Conservation (phyloP, 2,113 vertebrate genomes). For the Callaeas wilsoni region DNA sequence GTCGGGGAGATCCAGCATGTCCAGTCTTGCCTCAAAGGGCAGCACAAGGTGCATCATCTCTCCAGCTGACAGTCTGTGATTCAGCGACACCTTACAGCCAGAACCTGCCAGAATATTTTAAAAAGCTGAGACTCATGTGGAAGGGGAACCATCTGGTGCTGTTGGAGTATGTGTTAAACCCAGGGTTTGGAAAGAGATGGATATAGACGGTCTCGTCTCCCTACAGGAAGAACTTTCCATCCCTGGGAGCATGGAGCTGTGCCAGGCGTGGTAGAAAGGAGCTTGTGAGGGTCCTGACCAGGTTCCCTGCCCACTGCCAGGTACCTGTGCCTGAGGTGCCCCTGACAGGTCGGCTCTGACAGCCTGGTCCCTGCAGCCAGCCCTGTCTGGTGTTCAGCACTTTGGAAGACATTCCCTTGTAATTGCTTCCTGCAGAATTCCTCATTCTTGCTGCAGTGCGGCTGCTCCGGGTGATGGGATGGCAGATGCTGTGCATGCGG, state of each 20-base stretch:
- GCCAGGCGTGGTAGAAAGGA: background rate
- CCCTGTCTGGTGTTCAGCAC: fast-evolving
- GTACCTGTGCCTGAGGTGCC: background rate
- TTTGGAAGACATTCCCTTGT: background rate
- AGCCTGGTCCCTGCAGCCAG: background rate
- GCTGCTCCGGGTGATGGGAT: background rate
- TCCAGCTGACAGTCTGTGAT: background rate
- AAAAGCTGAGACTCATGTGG: background rate
- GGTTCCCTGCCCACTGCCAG: background rate
- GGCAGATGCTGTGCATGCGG: background rate
- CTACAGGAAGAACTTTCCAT: background rate
- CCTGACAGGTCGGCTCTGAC: background rate
- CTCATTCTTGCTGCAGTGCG: background rate
- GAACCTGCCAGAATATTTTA: background rate
- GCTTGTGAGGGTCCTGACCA: background rate
- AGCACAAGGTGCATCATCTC: background rate
- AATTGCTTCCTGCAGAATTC: background rate
- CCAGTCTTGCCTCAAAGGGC: background rate
- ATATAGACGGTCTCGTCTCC: background rate
- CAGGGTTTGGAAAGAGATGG: background rate
- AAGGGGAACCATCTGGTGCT: background rate
- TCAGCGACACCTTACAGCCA: background rate
- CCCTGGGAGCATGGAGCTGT: background rate
- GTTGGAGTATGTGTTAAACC: background rate
- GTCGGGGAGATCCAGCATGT: fast-evolving